Evolutionary conservation across 2,797 vertebrate genomes (phyloP).

Genomic region (Onychomys arenicola): DNA sequence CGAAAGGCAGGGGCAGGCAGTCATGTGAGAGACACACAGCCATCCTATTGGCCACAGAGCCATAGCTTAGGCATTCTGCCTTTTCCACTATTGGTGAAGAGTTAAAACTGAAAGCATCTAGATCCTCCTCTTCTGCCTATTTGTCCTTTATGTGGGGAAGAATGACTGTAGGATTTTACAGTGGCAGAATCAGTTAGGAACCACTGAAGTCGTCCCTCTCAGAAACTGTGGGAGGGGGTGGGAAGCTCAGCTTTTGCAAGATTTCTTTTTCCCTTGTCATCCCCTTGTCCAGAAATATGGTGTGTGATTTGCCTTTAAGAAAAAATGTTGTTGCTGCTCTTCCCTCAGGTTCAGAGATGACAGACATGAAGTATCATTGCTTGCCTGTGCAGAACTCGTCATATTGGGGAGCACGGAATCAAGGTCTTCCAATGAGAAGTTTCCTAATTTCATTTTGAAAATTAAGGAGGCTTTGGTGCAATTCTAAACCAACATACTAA

Average conservation of each 20-base stretch:
- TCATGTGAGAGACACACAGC: slow-evolving; percentile 91
- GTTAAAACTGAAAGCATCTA: slow-evolving; percentile 87
- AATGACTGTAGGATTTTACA: slow-evolving; percentile 90
- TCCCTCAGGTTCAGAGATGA: slow-evolving; percentile 68
- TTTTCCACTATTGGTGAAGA: slow-evolving; percentile 91
- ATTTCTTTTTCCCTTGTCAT: background rate
- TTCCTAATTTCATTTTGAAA: slow-evolving; percentile 4
- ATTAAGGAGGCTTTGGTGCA: background rate
- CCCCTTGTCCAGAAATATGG: slow-evolving; percentile 74
- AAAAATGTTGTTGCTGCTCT: slow-evolving; percentile 51
- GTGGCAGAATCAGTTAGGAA: slow-evolving; percentile 87
- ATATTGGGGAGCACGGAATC: background rate
- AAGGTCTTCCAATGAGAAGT: background rate
- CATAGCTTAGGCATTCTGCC: slow-evolving; percentile 89
- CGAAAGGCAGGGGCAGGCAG: slow-evolving; percentile 90
- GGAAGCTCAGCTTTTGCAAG: slow-evolving; percentile 79
- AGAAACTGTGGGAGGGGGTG: slow-evolving; percentile 84
- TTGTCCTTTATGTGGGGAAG: slow-evolving; percentile 89
- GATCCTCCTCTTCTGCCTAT: slow-evolving; percentile 89
- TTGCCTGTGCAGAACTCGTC: background rate
- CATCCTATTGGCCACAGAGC: slow-evolving; percentile 89
- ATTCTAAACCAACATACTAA: background rate
- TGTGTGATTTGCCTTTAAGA: slow-evolving; percentile 77
- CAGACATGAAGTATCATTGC: slow-evolving; percentile 60
- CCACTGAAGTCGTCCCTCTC: slow-evolving; percentile 86